These are phyloP conservation scores for Druon quercuslanigerum DNA, from an alignment of 1,140 invertebrate species.

Conservation along the genomic window DNA sequence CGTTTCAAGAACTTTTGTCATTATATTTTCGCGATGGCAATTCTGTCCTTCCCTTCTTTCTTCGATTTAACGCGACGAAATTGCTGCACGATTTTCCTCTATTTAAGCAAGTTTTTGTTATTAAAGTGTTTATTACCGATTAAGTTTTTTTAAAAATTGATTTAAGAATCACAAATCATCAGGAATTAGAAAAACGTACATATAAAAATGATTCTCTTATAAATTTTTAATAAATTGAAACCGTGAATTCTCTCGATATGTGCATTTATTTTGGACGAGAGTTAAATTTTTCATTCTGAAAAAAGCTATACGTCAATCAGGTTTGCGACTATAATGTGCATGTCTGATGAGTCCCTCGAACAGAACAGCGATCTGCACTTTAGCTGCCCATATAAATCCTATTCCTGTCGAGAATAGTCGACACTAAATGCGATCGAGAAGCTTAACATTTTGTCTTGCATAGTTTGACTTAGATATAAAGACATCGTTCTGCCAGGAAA, in stretches of 20 bases:
- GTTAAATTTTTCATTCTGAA: conserved; percentile 34
- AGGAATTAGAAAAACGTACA: too few species aligned
- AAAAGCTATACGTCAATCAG: conserved; percentile 66
- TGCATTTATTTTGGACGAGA: conserved; percentile 36
- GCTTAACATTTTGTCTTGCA: conserved; percentile 43
- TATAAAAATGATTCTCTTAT: too few species aligned
- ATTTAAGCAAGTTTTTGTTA: too few species aligned
- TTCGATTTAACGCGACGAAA: too few species aligned
- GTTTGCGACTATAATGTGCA: conserved; percentile 56
- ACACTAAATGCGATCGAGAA: conserved; percentile 44
- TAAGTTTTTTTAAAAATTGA: too few species aligned
- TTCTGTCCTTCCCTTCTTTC: too few species aligned
- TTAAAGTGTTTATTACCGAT: too few species aligned
- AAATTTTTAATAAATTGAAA: background rate
- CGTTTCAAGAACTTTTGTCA: too few species aligned
- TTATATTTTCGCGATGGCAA: too few species aligned
- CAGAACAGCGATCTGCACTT: conserved; percentile 70
- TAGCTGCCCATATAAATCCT: conserved; percentile 63
- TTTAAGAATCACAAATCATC: too few species aligned
- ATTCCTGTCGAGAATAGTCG: conserved; percentile 47
- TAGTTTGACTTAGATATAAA: background rate
- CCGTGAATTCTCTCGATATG: background rate
- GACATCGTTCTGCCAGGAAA: background rate
- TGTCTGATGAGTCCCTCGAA: conserved; percentile 64
- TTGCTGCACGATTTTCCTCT: too few species aligned